Conservation (phyloP, 2,797 vertebrate species). For the Tenualosa ilisha region DNA sequence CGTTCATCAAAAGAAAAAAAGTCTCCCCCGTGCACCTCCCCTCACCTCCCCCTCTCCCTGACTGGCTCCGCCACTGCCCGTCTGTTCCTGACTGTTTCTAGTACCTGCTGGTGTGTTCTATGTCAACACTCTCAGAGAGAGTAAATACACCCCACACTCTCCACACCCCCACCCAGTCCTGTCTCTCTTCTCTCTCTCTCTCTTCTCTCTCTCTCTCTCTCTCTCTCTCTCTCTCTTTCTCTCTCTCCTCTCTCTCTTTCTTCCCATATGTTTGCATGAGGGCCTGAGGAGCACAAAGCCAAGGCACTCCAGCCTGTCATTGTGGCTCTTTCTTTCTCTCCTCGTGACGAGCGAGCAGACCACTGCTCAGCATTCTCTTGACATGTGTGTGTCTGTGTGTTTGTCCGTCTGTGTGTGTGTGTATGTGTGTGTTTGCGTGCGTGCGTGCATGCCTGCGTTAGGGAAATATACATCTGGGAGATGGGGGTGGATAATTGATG, state of each 20-base stretch:
- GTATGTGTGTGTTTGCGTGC: neutral
- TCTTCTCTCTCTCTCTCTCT: neutral
- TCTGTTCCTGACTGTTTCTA: neutral
- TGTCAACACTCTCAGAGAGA: constrained; percentile 23
- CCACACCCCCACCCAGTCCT: neutral
- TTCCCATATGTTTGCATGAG: constrained; percentile 9
- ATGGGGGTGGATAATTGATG: neutral
- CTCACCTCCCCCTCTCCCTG: neutral
- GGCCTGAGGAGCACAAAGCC: constrained; percentile 5
- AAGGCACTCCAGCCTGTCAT: neutral
- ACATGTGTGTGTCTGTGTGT: constrained; percentile 48
- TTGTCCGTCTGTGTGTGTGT: constrained; percentile 38
- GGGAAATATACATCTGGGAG: neutral
- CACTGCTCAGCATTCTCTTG: neutral
- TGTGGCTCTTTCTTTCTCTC: constrained; percentile 1
- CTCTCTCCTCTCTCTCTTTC: neutral
- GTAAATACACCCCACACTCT: neutral
- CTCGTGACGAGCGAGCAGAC: neutral
- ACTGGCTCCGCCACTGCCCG: neutral
- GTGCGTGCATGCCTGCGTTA: neutral
- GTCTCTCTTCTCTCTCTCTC: neutral
- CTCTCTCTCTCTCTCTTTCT: neutral
- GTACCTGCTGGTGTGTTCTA: constrained; percentile 5
- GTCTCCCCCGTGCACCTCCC: neutral
- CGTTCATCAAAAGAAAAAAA: neutral